These are phyloP conservation scores for Melospiza melodia DNA, from an alignment of 2,113 vertebrate species.

Conservation along the genomic window DNA sequence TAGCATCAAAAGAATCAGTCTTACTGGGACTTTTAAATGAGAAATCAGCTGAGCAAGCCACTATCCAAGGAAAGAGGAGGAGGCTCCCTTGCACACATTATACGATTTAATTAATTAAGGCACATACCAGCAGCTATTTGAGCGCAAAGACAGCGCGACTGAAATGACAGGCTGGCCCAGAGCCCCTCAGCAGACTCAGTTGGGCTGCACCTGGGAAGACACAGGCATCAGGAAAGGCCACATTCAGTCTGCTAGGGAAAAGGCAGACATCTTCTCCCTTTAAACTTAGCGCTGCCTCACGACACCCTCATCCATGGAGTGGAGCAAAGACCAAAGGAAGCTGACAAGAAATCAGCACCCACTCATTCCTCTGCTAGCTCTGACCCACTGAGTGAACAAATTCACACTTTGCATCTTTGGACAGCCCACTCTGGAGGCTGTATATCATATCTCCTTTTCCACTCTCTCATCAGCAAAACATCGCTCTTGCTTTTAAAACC, in stretches of 20 bases:
- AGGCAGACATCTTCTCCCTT: neutral
- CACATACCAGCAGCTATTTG: neutral
- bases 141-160: neutral
- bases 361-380: neutral
- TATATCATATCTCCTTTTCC: neutral
- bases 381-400: fast-evolving
- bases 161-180: neutral
- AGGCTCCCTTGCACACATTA: neutral
- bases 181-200: neutral
- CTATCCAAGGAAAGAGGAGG: neutral
- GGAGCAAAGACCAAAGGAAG: neutral
- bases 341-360: neutral
- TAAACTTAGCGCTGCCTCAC: neutral
- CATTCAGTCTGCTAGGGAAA: neutral
- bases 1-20: neutral
- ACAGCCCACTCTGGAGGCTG: neutral
- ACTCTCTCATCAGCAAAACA: neutral
- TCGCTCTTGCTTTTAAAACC: neutral
- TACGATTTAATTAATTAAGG: neutral
- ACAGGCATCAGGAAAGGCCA: neutral
- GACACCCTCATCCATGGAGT: fast-evolving
- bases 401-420: neutral
- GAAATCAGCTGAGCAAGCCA: neutral
- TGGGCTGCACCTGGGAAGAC: neutral
- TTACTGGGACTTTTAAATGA: neutral